phyloP scores from a whole-genome alignment of 2,888 invertebrate species.

The Hemistola chrysoprasaria region DNA sequence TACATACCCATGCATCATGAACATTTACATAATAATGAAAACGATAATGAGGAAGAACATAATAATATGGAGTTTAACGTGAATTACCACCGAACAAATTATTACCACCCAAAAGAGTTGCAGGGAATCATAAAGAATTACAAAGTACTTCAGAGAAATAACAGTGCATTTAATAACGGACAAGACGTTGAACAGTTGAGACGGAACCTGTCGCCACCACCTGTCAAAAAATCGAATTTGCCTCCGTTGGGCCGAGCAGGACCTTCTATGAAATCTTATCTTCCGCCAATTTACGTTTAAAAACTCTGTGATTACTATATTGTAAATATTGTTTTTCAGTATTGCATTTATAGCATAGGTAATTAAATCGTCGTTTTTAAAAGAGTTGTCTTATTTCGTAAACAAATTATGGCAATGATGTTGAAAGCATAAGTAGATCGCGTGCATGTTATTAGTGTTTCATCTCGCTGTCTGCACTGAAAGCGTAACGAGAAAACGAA shows the following conservation, averaged over 20 bases:
- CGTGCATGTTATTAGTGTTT: slow-evolving; percentile 48
- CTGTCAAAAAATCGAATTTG: slow-evolving; percentile 52
- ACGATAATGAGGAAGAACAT: slow-evolving; percentile 36
- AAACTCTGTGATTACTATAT: slow-evolving; percentile 56
- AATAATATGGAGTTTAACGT: slow-evolving; percentile 32
- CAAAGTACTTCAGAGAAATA: slow-evolving; percentile 68
- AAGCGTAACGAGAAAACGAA: slow-evolving; percentile 69
- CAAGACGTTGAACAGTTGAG: slow-evolving; percentile 43
- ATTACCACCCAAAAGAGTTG: slow-evolving; percentile 56
- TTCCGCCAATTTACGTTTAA: slow-evolving; percentile 67
- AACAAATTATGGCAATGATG: slow-evolving; percentile 24
- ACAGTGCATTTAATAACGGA: slow-evolving; percentile 43
- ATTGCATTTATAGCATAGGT: slow-evolving; percentile 68
- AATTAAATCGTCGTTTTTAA: slow-evolving; percentile 14
- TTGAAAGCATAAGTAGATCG: slow-evolving; percentile 57
- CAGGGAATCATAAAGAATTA: slow-evolving; percentile 70
- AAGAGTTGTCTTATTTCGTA: not conserved
- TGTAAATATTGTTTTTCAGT: slow-evolving; percentile 58
- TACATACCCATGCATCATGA: slow-evolving; percentile 41
- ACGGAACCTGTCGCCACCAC: slow-evolving; percentile 50
- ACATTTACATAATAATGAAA: slow-evolving; percentile 13
- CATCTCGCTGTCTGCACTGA: slow-evolving; percentile 63
- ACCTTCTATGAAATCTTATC: slow-evolving; percentile 67
- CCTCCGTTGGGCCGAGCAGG: slow-evolving; percentile 73
- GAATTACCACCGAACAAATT: slow-evolving; percentile 41